Base-by-base conservation (phyloP, 1,140 invertebrate species). In the Microplitis demolitor region DNA sequence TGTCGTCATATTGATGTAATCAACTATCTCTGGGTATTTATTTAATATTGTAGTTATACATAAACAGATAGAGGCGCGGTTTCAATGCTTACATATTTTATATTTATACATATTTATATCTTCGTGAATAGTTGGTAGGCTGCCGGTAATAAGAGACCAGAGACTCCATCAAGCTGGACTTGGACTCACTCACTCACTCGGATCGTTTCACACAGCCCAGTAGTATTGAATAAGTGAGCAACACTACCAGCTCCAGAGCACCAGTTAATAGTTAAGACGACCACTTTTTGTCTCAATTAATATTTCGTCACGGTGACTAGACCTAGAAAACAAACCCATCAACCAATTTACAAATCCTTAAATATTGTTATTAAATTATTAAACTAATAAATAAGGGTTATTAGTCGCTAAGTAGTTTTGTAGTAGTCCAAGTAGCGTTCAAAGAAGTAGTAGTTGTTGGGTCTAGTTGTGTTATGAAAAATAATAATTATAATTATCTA, bases 241-340 rank as follows among this genome's bases (percentile, higher is more conserved):
- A 11, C 39, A 45, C 2, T 45, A 3, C 6, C 5, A 45, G 39
- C 24, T 24, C 24, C 24, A 24, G 39, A 45, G 39, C 11, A n/a
- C n/a, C n/a, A 45, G 39, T 45, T 45, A 45, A 45, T 45, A 45
- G 39, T 45, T 6, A 45, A 45, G 54, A 58, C 74, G 77, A 75
- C 79, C 69, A 70, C 73, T 79, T 83, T 82, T 83, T 82, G 61
- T 79, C 76, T 81, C 80, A 83, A 83, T 83, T 83, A 83, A 83
- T 83, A 83, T 82, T 83, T 82, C 78, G 78, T 83, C 78, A 81
- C 76, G 79, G 76, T 79, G 34, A n/a, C 64, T 58, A 31, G 16
- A 58, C 8, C 56, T 58, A 58, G 56, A 31, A 58, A 58, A 58
- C 56, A 24, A 58, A 58, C 16, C 56, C 14, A 58, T 31, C 24